phyloP scores from a whole-genome alignment of 2,888 invertebrate species.

The Laothoe populi region DNA sequence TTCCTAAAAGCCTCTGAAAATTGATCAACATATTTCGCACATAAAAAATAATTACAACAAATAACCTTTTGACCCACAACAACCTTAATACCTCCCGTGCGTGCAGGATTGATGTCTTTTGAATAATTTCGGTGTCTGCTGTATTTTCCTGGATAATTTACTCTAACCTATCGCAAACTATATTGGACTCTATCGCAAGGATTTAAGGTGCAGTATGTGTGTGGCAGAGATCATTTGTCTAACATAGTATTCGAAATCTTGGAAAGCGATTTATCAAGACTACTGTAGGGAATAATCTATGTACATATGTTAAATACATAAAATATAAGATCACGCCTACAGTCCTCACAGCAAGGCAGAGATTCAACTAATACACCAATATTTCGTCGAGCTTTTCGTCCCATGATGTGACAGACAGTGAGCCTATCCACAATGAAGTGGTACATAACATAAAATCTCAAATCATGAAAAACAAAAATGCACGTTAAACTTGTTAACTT shows the following conservation, averaged over 20 bases:
- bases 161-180: not conserved
- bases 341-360: too few species aligned
- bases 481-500: too few species aligned
- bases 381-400: too few species aligned
- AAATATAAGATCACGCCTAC: too few species aligned
- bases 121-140: slow-evolving; percentile 44
- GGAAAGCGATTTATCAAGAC: slow-evolving; percentile 9
- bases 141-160: slow-evolving; percentile 28
- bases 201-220: not conserved
- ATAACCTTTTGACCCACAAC: slow-evolving; percentile 1
- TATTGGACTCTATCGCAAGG: not conserved
- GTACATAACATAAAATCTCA: too few species aligned
- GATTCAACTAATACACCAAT: too few species aligned
- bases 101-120: slow-evolving; percentile 52
- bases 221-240: not conserved
- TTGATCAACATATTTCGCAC: not conserved
- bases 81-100: slow-evolving; percentile 14
- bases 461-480: too few species aligned
- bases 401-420: too few species aligned
- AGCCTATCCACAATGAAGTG: too few species aligned
- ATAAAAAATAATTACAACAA: not conserved
- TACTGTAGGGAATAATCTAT: not conserved
- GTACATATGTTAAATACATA: too few species aligned
- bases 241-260: not conserved
- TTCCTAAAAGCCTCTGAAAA: too few species aligned